Evolutionary conservation across 1,140 invertebrate species (phyloP), one percentile per base, ranked within the genome.

Genomic region (Phocides pigmalion): DNA sequence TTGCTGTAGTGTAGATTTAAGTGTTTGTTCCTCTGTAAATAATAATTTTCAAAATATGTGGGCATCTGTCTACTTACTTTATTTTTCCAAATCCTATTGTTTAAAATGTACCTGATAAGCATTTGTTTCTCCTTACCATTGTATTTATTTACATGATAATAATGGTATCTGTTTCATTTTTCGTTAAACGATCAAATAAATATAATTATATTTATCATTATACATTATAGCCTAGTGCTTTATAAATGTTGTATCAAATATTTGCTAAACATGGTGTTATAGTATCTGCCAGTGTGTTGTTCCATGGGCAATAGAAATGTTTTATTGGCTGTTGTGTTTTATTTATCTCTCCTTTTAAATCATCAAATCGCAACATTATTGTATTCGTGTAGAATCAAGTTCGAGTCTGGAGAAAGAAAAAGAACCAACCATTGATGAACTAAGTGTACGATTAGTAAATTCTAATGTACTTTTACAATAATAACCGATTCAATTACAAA

Each of bases 251-350:
- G 20, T 56, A 42, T 56, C 4, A 25, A 42, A 49, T 56, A 15
- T 56, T 28, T 28, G 53, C 53, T 44, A 37, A 42, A 42, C 39
- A 56, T 42, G 44, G 44, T 47, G 53, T 56, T 56, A 56, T 42
- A 42, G 20, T 28, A 42, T 56, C 39, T 42, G 39, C 39, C 53
- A 56, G 39, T 56, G 53, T 44, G 53, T 44, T 56, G 17, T 56
- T 56, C 15, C 39, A 25, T 56, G 53, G 39, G 53, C 53, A 56
- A 56, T 56, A 56, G 53, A 56, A 54, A 16, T 56, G 37, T 53
- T 56, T 42, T 56, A 56, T 56, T 56, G 53, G 53, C 39, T 42
- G 20, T 28, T 22, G 9, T 44, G 39, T 56, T 56, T 56, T 42
- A 42, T 56, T 56, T 50, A 8, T 8, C 11, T 1, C 25, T 3